These are phyloP conservation scores for Hiodon tergisus DNA, from an alignment of 2,113 vertebrate genomes.

Conservation along the genomic window DNA sequence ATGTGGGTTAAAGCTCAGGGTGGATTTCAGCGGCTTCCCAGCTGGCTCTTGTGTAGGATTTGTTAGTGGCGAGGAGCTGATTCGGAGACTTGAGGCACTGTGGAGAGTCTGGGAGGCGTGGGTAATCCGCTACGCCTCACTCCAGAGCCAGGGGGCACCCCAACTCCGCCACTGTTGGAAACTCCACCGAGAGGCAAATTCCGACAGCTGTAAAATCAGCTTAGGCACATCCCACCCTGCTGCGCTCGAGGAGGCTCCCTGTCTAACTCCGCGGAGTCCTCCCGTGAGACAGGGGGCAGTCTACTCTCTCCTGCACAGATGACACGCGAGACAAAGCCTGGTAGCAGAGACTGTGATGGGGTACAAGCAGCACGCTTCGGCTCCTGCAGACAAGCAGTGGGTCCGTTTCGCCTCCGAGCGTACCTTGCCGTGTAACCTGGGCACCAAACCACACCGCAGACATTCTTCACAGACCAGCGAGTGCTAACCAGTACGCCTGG, in stretches of 20 bases:
- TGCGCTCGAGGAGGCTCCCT: neutral
- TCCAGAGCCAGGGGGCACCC: neutral
- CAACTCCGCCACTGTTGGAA: neutral
- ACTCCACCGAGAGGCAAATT: neutral
- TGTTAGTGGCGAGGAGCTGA: neutral
- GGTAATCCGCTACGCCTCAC: neutral
- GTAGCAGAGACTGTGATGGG: no score
- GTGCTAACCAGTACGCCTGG: neutral
- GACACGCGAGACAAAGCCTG: neutral
- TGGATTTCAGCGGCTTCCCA: neutral
- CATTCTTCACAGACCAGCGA: no score
- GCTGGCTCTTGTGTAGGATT: neutral
- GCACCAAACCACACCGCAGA: no score
- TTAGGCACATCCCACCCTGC: neutral
- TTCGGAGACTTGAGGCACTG: neutral
- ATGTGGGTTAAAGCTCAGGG: conserved; percentile 10
- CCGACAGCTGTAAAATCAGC: neutral
- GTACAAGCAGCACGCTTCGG: no score
- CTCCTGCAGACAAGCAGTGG: no score
- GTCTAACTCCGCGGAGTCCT: neutral
- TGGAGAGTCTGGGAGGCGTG: neutral
- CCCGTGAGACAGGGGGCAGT: neutral
- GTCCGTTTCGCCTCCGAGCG: neutral
- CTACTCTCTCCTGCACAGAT: neutral
- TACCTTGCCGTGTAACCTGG: neutral